Percentiles rank a stretch among this genome's conserved stretches.
phyloP scores from a whole-genome alignment of 2,113 vertebrate genomes.

The Struthidea cinerea region DNA sequence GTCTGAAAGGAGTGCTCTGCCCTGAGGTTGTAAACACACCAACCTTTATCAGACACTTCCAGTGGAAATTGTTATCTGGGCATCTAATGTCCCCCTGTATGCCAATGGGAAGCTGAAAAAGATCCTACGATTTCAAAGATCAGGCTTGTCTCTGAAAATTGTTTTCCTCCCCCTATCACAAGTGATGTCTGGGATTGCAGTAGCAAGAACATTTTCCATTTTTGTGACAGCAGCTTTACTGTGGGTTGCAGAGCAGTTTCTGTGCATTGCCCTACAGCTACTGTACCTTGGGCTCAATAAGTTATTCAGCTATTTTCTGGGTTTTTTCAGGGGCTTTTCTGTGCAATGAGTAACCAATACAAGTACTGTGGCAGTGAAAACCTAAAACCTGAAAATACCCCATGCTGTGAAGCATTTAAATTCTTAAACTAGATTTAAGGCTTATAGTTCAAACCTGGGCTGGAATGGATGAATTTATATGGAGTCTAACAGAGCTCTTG shows the following conservation, averaged over 20 bases:
- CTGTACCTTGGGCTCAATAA: neutral
- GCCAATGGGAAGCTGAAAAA: neutral
- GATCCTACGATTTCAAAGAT: neutral
- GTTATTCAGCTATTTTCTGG: neutral
- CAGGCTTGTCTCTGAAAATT: neutral
- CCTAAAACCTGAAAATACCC: neutral
- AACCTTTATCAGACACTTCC: neutral
- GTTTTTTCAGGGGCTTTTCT: neutral
- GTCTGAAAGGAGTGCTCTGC: neutral
- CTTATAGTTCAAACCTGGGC: neutral
- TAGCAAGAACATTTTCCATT: neutral
- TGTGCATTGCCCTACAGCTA: neutral
- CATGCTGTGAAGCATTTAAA: neutral
- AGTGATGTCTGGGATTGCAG: neutral
- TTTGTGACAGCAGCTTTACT: neutral
- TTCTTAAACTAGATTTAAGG: neutral
- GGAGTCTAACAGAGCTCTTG: neutral
- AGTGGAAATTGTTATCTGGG: neutral
- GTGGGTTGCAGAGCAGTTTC: neutral
- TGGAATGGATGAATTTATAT: neutral
- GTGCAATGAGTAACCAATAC: neutral
- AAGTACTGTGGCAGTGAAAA: neutral
- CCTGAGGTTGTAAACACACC: neutral
- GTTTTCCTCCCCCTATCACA: neutral
- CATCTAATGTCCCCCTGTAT: neutral